These are phyloP conservation scores for Alethe diademata DNA, from an alignment of 2,113 vertebrate species.

Conservation along the genomic window DNA sequence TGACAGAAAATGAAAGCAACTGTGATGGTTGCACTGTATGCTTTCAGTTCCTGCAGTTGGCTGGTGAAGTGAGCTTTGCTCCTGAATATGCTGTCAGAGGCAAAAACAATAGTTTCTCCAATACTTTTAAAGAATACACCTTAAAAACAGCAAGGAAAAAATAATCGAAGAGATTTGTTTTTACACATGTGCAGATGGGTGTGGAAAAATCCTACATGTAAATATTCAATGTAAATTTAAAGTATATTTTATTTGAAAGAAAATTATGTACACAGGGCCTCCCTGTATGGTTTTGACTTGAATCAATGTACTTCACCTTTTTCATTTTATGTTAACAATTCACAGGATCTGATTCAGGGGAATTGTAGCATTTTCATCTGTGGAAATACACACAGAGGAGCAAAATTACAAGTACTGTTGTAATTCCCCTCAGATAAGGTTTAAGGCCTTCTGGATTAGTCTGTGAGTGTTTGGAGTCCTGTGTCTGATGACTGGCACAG, in stretches of 20 bases:
- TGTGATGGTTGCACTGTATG: background rate
- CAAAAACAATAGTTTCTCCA: background rate
- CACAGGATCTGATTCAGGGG: background rate
- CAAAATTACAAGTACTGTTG: background rate
- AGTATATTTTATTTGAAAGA: background rate
- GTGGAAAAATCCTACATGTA: background rate
- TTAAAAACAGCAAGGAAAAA: background rate
- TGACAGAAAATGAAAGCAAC: conserved; percentile 3
- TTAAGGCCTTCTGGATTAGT: background rate
- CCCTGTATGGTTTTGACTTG: background rate
- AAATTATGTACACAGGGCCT: background rate
- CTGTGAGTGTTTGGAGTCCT: background rate
- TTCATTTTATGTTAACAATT: background rate
- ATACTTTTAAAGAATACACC: background rate
- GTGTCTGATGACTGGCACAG: background rate
- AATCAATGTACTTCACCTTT: background rate
- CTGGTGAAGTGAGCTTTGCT: background rate
- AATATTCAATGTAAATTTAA: background rate
- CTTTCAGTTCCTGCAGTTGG: background rate
- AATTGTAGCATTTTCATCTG: background rate
- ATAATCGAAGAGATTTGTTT: background rate
- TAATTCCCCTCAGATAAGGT: background rate
- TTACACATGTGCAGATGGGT: background rate
- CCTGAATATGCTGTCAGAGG: background rate
- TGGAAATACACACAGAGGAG: background rate